Percentiles rank a stretch among this genome's conserved stretches.
These are phyloP conservation scores for Brachionichthys hirsutus DNA, from an alignment of 2,113 vertebrate species.

Conservation along the genomic window DNA sequence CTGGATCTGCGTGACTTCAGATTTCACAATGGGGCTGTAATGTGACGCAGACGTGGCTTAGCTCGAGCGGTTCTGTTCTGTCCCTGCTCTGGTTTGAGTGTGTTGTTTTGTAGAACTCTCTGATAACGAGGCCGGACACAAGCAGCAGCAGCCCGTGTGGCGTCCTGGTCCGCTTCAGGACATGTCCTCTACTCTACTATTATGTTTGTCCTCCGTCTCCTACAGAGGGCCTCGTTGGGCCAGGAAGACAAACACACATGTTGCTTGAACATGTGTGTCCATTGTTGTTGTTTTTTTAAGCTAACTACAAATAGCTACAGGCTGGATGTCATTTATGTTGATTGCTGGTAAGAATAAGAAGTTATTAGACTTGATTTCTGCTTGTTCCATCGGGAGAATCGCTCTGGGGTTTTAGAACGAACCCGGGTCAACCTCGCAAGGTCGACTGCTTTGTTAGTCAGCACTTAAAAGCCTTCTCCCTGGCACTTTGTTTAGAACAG, in stretches of 20 bases:
- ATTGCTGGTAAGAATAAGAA: too few species aligned
- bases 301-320: too few species aligned
- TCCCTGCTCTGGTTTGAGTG: too few species aligned
- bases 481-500: conserved; percentile 28
- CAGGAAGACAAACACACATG: conserved; percentile 55
- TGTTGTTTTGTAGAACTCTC: background rate
- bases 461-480: conserved; percentile 29
- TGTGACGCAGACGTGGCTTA: conserved; percentile 18
- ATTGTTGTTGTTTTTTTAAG: too few species aligned
- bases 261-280: conserved; percentile 54
- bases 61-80: background rate
- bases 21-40: conserved; percentile 27
- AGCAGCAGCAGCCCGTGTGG: conserved; percentile 14
- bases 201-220: conserved; percentile 54
- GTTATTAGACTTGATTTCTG: too few species aligned
- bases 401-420: too few species aligned
- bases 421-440: too few species aligned
- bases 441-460: conserved; percentile 29
- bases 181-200: conserved; percentile 54
- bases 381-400: too few species aligned
- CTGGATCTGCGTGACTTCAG: conserved; percentile 19
- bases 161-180: conserved; percentile 41
- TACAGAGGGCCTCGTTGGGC: conserved; percentile 50
- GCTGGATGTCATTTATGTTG: too few species aligned
- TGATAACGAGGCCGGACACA: conserved; percentile 21